A percentile compares a stretch with the other conserved stretches of the same genome.
Evolutionary conservation across 2,888 invertebrate species (phyloP).

Genomic region (Himalopsyche tibetana): DNA sequence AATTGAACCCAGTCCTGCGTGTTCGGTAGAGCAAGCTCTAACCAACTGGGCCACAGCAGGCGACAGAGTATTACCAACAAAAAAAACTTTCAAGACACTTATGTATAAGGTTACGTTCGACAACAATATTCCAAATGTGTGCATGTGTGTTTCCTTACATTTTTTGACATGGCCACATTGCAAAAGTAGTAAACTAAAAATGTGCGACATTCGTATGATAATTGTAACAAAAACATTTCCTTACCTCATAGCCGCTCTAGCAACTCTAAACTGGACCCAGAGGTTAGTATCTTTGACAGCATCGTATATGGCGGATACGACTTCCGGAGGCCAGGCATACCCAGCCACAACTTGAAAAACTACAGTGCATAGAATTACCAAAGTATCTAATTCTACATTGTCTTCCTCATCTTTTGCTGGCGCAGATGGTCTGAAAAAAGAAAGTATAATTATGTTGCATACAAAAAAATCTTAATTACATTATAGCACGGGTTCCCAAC

Average conservation of each 20-base stretch:
- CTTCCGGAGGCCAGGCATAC: conserved; percentile 80
- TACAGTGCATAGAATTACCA: conserved; percentile 88
- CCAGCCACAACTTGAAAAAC: conserved; percentile 88
- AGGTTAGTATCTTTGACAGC: conserved; percentile 79
- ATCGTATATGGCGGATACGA: conserved; percentile 78
- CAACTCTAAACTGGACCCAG: conserved; percentile 92
- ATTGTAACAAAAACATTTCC: conserved; percentile 62
- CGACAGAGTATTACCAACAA: no score
- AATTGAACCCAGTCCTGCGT: no score
- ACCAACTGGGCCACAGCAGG: no score
- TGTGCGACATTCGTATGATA: background rate
- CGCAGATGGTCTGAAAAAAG: conserved; percentile 67
- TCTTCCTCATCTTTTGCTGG: conserved; percentile 68
- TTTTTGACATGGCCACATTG: background rate
- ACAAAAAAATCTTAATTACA: background rate
- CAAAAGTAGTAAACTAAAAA: conserved; percentile 4
- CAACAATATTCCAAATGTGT: no score
- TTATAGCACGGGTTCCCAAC: no score
- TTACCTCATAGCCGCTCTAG: conserved; percentile 89
- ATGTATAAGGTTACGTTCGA: no score
- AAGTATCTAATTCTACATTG: conserved; percentile 75
- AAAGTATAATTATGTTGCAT: background rate
- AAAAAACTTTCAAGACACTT: no score
- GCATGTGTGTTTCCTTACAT: no score
- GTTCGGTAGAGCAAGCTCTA: no score